Percentiles rank a stretch among this genome's conserved stretches.
Conservation (phyloP, 37 sponge, comb jelly and placozoan species). For the Chondrosia reniformis region DNA sequence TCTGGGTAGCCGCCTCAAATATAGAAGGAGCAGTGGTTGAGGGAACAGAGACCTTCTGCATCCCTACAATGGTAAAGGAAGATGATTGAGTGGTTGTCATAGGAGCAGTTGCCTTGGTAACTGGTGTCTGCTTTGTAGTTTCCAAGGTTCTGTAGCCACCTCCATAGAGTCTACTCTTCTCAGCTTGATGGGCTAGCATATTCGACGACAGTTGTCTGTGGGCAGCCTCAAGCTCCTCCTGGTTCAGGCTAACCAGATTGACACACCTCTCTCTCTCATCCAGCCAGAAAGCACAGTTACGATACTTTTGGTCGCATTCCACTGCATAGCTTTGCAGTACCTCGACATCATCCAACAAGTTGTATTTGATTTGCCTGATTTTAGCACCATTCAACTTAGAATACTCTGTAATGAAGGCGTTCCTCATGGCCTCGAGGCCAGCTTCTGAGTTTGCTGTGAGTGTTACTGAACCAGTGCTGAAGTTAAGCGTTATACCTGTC, state of each 20-base stretch:
- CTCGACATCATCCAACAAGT: background rate
- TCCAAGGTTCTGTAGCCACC: background rate
- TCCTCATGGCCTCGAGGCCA: conserved; percentile 5
- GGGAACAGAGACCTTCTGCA: background rate
- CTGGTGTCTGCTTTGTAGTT: background rate
- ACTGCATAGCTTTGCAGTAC: conserved; percentile 1
- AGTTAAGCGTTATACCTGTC: conserved; percentile 16
- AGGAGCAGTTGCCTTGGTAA: background rate
- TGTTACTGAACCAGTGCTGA: conserved; percentile 1
- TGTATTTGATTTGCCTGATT: background rate
- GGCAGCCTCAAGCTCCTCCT: conserved; percentile 3
- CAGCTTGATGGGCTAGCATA: background rate
- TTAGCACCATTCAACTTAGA: background rate
- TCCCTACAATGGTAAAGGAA: background rate
- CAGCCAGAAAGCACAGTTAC: background rate
- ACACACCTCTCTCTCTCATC: background rate
- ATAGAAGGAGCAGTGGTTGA: background rate
- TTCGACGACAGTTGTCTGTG: background rate
- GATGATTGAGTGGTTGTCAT: background rate
- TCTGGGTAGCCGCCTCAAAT: background rate
- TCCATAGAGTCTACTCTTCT: background rate
- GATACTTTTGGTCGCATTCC: conserved; percentile 7
- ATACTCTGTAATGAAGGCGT: background rate
- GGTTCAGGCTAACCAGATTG: background rate
- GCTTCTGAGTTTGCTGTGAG: background rate